Evolutionary conservation across 2,797 vertebrate species (phyloP).

Genomic region (Setipinna tenuifilis): DNA sequence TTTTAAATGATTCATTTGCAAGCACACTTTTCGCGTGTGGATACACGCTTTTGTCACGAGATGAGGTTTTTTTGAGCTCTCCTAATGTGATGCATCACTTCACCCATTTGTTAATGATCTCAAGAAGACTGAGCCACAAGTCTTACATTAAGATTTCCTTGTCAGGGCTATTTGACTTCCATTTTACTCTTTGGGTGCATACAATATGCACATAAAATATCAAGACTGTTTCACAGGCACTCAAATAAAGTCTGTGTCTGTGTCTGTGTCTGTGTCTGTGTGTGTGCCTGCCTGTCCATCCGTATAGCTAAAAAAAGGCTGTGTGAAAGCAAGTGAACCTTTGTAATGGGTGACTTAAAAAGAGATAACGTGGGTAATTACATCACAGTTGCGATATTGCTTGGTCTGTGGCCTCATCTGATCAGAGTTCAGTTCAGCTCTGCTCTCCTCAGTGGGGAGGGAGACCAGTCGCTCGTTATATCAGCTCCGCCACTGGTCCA

Average conservation of each 20-base stretch:
- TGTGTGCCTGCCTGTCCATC: not conserved
- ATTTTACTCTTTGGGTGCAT: not conserved
- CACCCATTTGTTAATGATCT: slow-evolving; percentile 59
- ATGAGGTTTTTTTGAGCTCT: slow-evolving; percentile 50
- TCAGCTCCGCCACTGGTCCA: not conserved
- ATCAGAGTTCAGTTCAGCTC: slow-evolving; percentile 27
- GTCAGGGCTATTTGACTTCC: not conserved
- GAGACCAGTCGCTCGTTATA: not conserved
- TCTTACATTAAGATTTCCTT: not conserved
- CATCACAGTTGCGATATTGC: not conserved
- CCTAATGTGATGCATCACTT: slow-evolving; percentile 55
- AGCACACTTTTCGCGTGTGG: not conserved
- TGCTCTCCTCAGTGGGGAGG: not conserved
- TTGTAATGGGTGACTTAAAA: not conserved
- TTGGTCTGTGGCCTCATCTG: not conserved
- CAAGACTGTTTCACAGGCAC: not conserved
- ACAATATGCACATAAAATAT: not conserved
- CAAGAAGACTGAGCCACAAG: slow-evolving; percentile 27
- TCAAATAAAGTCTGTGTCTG: not conserved
- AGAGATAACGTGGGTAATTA: slow-evolving; percentile 19
- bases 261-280: not conserved
- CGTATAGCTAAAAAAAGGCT: not conserved
- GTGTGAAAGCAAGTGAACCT: slow-evolving; percentile 30
- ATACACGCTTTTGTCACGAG: slow-evolving; percentile 69
- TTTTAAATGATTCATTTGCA: not conserved